A percentile compares a stretch with the other conserved stretches of the same genome.
Conservation (phyloP, 1,140 invertebrate species). For the Lucilia cuprina region DNA sequence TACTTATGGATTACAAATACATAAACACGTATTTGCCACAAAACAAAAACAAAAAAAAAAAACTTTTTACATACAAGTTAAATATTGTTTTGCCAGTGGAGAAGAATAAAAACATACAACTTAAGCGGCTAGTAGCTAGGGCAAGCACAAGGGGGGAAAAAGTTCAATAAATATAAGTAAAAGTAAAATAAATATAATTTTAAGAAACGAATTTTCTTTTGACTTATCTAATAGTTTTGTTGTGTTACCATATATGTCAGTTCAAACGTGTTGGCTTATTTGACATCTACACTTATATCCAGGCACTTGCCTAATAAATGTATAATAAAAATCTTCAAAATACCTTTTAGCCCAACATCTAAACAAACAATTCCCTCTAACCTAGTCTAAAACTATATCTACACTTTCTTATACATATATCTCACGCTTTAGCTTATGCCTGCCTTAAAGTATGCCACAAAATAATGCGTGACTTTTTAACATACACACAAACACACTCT, state of each 20-base stretch:
- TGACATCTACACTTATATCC: slow-evolving; percentile 19
- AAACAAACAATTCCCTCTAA: background rate
- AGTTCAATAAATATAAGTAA: background rate
- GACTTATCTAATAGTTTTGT: background rate
- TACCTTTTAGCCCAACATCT: background rate
- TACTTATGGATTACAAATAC: slow-evolving; percentile 8
- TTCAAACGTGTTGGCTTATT: slow-evolving; percentile 23
- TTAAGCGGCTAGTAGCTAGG: no score
- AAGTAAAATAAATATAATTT: background rate
- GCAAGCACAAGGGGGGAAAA: background rate
- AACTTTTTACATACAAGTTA: background rate
- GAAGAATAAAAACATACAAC: no score
- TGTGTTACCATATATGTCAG: background rate
- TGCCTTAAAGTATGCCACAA: background rate
- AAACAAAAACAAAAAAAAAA: background rate
- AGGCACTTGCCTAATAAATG: background rate
- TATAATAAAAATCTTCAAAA: background rate
- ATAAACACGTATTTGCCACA: slow-evolving; percentile 8
- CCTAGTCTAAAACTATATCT: background rate
- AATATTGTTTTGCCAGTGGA: background rate
- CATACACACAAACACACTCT: no score
- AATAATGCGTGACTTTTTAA: slow-evolving; percentile 27
- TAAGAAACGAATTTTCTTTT: background rate
- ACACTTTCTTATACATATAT: background rate
- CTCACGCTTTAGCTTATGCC: background rate